Conservation (phyloP, 2,797 vertebrate genomes). For the Tadarida brasiliensis region DNA sequence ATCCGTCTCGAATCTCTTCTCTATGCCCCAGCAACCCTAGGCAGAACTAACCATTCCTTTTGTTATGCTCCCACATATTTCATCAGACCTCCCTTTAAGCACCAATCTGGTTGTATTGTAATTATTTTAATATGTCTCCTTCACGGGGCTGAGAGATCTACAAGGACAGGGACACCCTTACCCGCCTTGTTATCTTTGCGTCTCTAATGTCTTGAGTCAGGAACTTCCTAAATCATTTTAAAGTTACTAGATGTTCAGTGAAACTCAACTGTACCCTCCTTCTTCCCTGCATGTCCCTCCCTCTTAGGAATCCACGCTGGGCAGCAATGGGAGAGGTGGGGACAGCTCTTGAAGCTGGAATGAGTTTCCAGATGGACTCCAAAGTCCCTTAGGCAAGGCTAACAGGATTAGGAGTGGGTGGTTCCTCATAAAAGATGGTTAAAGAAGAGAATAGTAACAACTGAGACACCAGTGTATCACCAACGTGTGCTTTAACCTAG, state of each 20-base stretch:
- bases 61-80: background rate
- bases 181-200: background rate
- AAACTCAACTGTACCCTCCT: background rate
- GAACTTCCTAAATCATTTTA: background rate
- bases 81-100: background rate
- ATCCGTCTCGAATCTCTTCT: background rate
- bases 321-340: background rate
- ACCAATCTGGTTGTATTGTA: background rate
- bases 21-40: background rate
- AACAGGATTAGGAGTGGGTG: background rate
- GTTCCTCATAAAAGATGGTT: background rate
- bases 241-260: background rate
- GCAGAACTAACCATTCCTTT: background rate
- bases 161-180: fast-evolving
- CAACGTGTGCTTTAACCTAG: background rate
- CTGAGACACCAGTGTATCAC: background rate
- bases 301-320: background rate
- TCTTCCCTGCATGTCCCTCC: background rate
- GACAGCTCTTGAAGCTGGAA: background rate
- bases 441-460: background rate
- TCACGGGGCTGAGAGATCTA: background rate
- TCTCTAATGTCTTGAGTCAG: background rate
- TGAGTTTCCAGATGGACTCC: background rate
- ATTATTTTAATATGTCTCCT: background rate
- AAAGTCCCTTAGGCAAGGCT: background rate